Evolutionary conservation across 2,113 vertebrate species (phyloP), one percentile per base, ranked within the genome.

Genomic region (Conger conger): DNA sequence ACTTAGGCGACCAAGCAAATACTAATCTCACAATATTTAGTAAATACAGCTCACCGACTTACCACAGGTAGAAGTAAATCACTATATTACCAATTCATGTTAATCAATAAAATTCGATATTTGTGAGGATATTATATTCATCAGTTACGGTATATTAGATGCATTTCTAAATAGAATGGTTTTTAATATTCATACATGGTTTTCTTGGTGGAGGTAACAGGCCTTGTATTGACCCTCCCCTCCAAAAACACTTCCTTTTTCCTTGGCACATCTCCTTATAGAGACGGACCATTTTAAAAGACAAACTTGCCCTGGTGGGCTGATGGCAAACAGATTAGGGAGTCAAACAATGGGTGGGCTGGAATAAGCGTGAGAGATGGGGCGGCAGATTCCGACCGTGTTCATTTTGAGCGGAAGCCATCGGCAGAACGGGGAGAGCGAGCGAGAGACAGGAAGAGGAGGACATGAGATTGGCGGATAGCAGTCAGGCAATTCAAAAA

Each of bases 401-500:
- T 27, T 82, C 37, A 42, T 81, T 60, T 27, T 53, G 35, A 82
- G 35, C 33, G 35, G 37, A 5, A 35, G 73, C 81, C 36, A 13
- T n/a, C 27, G 82, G 76, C 18, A 27, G 23, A 57, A 45, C 18
- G 42, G 37, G 6, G 18, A 40, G 27, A 60, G 79, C 27, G 38
- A 63, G n/a, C 38, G n/a, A 30, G 5, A 40, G 83, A 80, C 7
- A 40, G 68, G 60, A 42, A 11, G 16, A 33, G 57, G 18, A 23
- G 36, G 16, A 40, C 27, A 42, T 18, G 76, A 37, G 83, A 79
- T 57, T 77, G 73, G 50, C 81, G 79, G 81, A 86, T 36, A 63
- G 73, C 81, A 86, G 81, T 40, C 85, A 63, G 57, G 76, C 53
- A 81, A 83, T 57, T 82, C 73, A 84, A 84, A 60, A 68, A 60